These are phyloP conservation scores for Druon quercuslanigerum DNA, from an alignment of 1,140 invertebrate genomes.

Conservation along the genomic window DNA sequence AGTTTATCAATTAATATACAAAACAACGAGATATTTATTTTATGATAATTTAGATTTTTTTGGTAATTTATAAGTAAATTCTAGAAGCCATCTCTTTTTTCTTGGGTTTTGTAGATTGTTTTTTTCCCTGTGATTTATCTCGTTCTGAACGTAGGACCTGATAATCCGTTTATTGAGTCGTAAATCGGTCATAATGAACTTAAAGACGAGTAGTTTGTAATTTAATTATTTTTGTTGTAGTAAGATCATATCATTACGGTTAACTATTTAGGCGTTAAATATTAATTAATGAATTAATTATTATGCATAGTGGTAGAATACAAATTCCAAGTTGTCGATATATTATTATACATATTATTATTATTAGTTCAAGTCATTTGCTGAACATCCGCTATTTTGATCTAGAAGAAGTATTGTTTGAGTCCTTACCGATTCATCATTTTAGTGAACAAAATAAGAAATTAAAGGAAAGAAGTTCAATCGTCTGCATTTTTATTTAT, in stretches of 20 bases:
- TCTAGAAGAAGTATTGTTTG: constrained; percentile 46
- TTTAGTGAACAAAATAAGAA: constrained; percentile 31
- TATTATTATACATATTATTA: constrained; percentile 37
- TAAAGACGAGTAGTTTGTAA: constrained; percentile 48
- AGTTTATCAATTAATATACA: not conserved
- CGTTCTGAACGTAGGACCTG: constrained; percentile 40
- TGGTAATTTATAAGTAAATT: not conserved
- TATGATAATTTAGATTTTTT: not conserved
- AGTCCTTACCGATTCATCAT: constrained; percentile 40
- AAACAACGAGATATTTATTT: not conserved
- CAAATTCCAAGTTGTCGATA: constrained; percentile 37
- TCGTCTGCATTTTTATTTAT: not conserved
- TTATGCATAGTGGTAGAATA: constrained; percentile 47
- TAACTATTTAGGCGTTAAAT: constrained; percentile 62
- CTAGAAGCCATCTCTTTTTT: not conserved
- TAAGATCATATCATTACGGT: constrained; percentile 67
- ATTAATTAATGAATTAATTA: constrained; percentile 61
- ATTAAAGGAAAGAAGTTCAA: constrained; percentile 14
- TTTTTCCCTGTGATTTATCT: constrained; percentile 43
- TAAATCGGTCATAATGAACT: constrained; percentile 24
- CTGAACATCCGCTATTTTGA: constrained; percentile 51
- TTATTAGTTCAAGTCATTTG: constrained; percentile 51
- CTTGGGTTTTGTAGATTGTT: constrained; percentile 31
- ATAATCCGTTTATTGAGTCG: constrained; percentile 37
- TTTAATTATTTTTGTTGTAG: constrained; percentile 67